A percentile compares a stretch with the other conserved stretches of the same genome.
These are phyloP conservation scores for Triplophysa siluroides DNA, from an alignment of 2,113 vertebrate genomes.

Conservation along the genomic window DNA sequence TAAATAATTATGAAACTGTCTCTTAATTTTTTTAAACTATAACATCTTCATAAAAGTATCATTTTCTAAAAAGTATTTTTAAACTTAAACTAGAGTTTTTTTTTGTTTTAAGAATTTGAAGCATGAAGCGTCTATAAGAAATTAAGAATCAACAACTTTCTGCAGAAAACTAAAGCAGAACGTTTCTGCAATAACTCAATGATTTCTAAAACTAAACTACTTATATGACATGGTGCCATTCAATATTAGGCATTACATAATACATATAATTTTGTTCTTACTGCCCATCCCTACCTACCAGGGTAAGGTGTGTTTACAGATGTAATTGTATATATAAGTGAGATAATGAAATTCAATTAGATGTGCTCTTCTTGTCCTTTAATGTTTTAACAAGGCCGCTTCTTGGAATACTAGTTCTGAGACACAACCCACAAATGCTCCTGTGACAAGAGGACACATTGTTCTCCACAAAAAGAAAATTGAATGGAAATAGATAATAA, in stretches of 20 bases:
- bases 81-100: too few species aligned
- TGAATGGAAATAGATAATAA: constrained; percentile 41
- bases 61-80: too few species aligned
- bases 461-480: constrained; percentile 11
- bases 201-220: too few species aligned
- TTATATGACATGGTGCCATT: not conserved
- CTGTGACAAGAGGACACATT: constrained; percentile 24
- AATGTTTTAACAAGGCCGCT: not conserved
- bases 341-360: constrained; percentile 12
- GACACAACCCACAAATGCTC: constrained; percentile 11
- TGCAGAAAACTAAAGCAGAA: too few species aligned
- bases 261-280: not conserved
- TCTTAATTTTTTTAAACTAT: too few species aligned
- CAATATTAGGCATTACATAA: too few species aligned
- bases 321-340: not conserved
- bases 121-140: too few species aligned
- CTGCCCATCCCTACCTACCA: not conserved
- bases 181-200: too few species aligned
- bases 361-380: not conserved
- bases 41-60: too few species aligned
- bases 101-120: too few species aligned
- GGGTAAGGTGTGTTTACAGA: not conserved
- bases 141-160: too few species aligned
- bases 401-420: constrained; percentile 12
- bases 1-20: too few species aligned